Evolutionary conservation across 2,113 vertebrate genomes (phyloP).

Genomic region (Cavia porcellus): DNA sequence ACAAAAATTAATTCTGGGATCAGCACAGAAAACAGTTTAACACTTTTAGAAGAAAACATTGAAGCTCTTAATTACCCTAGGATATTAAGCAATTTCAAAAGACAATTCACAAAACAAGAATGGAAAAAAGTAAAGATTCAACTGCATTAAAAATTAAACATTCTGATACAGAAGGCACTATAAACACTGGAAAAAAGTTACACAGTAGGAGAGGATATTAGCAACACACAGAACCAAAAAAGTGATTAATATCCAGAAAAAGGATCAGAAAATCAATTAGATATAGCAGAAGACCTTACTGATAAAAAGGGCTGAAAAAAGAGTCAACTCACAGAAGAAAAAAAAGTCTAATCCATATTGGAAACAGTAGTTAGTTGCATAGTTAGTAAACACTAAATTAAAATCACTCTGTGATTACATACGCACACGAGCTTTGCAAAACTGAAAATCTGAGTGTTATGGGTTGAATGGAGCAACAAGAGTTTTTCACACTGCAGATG

Average conservation of each 20-base stretch:
- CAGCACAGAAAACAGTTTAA: slow-evolving; percentile 17
- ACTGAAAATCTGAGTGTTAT: not conserved
- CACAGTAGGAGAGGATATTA: slow-evolving; percentile 10
- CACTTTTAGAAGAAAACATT: slow-evolving; percentile 61
- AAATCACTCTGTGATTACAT: slow-evolving; percentile 30
- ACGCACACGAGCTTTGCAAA: not conserved
- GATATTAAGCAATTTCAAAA: slow-evolving; percentile 56
- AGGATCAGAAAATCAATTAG: slow-evolving; percentile 27
- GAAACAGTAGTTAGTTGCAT: not conserved
- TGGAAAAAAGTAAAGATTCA: slow-evolving; percentile 55
- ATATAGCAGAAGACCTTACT: not conserved
- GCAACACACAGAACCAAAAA: slow-evolving; percentile 23
- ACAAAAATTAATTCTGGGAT: slow-evolving; percentile 60
- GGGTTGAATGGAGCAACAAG: not conserved
- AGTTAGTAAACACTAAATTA: not conserved
- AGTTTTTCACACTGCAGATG: not conserved
- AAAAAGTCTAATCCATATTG: not conserved
- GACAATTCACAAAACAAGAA: slow-evolving; percentile 47
- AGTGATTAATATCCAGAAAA: slow-evolving; percentile 2
- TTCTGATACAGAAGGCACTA: slow-evolving; percentile 38
- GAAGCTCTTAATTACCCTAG: slow-evolving; percentile 32
- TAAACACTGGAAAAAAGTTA: slow-evolving; percentile 64
- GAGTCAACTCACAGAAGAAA: not conserved
- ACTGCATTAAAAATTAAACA: slow-evolving; percentile 58
- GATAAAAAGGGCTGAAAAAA: slow-evolving; percentile 40